phyloP scores from a whole-genome alignment of 2,888 invertebrate genomes.

The Heliconius sara region DNA sequence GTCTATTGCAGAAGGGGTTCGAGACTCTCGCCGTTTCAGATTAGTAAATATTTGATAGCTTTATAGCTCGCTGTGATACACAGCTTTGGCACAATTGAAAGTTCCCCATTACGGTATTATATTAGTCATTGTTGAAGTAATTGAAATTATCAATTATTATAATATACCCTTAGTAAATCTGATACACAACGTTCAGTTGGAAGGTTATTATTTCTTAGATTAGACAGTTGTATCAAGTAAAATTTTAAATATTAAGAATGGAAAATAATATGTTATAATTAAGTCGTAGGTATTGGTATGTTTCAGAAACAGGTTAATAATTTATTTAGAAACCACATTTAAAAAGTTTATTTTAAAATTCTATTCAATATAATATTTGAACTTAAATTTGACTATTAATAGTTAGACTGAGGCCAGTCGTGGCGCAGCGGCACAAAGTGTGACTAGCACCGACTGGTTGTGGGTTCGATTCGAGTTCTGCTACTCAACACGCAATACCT shows the following conservation, averaged over 20 bases:
- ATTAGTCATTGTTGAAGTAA: neutral
- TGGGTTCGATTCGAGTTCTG: too few species aligned
- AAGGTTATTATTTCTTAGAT: neutral
- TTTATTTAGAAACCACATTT: neutral
- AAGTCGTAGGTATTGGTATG: neutral
- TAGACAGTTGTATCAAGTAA: neutral
- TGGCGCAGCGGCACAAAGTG: too few species aligned
- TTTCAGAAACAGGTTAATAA: neutral
- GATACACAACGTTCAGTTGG: neutral
- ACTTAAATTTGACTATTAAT: neutral
- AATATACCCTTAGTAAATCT: neutral
- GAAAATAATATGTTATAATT: neutral
- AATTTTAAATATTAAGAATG: neutral
- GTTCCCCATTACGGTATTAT: conserved; percentile 45
- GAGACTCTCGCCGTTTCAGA: conserved; percentile 79
- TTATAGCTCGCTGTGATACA: conserved; percentile 80
- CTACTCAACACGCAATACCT: too few species aligned
- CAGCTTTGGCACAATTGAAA: conserved; percentile 67
- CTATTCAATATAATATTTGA: neutral
- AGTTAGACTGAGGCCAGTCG: neutral
- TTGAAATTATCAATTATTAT: conserved; percentile 1
- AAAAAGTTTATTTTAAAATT: neutral
- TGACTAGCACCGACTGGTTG: too few species aligned
- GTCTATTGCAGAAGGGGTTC: conserved; percentile 80
- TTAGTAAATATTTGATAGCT: conserved; percentile 85